Evolutionary conservation across 2,888 invertebrate species (phyloP), one percentile per base, ranked within the genome.

Genomic region (Ecliptopera silaceata): DNA sequence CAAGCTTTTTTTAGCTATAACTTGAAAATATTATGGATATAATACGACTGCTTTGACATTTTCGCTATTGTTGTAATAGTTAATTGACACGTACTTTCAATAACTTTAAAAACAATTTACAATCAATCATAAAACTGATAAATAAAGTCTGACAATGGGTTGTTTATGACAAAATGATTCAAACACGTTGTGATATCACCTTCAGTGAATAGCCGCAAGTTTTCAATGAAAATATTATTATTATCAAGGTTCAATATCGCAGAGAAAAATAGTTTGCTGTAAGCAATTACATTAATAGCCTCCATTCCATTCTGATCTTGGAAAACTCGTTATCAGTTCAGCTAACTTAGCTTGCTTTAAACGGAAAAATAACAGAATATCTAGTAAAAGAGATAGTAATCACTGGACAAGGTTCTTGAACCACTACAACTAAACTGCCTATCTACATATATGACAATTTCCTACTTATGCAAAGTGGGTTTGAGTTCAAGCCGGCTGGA

Each of bases 211-310:
- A 59, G 55, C 63, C 55, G 61, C 61, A 56, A 60, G 56, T 55
- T 64, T 68, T 62, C 15, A 62, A 64, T 56, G 31, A 49, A 56
- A 54, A 52, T 31, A 47, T 65, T 64, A 71, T 69, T 31, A 47
- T 65, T 64, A 71, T 69, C 72, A 74, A 59, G 77, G 76, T 65
- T 71, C 71, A 31, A 31, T 36, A 36, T 36, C n/a, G 18, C 32
- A 46, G 29, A 31, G 54, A 54, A 56, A 47, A 62, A 65, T 61
- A 64, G 63, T 60, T 56, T 54, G 64, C 68, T 72, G 64, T 54
- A 61, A 45, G 57, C 74, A 69, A 73, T 74, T 68, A 60, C 63
- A 62, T 13, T 53, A 65, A 52, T 65, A 66, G 59, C 69, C 65
- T 72, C 67, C 58, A 57, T 64, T 72, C 67, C 58, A 57, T 57